Percentiles rank a stretch among this genome's conserved stretches.
Evolutionary conservation across 1,140 invertebrate genomes (phyloP).

Genomic region (Drosophila teissieri): DNA sequence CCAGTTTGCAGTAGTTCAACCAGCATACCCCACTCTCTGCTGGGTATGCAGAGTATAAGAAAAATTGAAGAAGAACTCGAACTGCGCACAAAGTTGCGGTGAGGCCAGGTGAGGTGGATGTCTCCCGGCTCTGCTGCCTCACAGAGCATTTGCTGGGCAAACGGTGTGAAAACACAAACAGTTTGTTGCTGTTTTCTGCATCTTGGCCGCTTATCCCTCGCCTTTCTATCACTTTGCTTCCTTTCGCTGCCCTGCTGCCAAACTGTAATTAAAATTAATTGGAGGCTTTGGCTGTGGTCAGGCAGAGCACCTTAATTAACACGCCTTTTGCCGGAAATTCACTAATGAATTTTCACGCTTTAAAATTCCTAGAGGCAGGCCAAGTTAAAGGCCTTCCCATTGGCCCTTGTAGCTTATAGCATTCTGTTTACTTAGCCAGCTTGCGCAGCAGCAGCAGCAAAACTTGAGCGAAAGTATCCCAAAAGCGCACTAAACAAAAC

Average conservation of each 20-base stretch:
- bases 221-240: conserved; percentile 16
- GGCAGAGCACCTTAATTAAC: conserved; percentile 69
- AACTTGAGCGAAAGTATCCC: conserved; percentile 69
- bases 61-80: conserved; percentile 36
- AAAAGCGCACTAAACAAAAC: conserved; percentile 80
- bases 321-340: conserved; percentile 32
- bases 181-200: conserved; percentile 64
- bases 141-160: conserved; percentile 73
- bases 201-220: conserved; percentile 51
- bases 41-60: conserved; percentile 2
- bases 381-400: conserved; percentile 18
- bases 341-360: conserved; percentile 67
- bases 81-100: conserved; percentile 66
- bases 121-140: conserved; percentile 40
- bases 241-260: conserved; percentile 31
- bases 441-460: conserved; percentile 42
- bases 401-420: not conserved
- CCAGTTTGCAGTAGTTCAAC: too few relatives aligned
- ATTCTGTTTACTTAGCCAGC: conserved; percentile 43
- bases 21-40: not conserved
- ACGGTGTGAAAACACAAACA: conserved; percentile 82
- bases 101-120: conserved; percentile 52
- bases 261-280: conserved; percentile 82
- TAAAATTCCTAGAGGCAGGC: conserved; percentile 46
- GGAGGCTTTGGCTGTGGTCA: conserved; percentile 70